phyloP scores from a whole-genome alignment of 2,888 invertebrate genomes.

The Hypercompe scribonia region DNA sequence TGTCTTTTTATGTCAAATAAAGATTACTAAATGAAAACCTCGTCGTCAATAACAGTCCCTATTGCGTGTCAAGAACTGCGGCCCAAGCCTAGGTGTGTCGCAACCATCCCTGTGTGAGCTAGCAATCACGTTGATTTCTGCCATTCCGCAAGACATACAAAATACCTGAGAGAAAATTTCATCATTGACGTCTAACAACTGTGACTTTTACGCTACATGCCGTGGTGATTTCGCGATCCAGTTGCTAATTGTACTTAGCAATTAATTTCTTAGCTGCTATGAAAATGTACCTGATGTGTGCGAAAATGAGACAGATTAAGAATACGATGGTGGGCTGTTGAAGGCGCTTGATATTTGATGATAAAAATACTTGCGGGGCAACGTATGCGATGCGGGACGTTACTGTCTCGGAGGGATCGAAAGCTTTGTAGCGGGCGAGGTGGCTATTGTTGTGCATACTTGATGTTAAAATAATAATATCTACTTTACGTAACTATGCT shows the following conservation, averaged over 20 bases:
- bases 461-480: too few species aligned
- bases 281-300: constrained; percentile 20
- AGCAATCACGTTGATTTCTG: constrained; percentile 54
- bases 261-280: constrained; percentile 29
- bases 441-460: too few species aligned
- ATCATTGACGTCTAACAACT: constrained; percentile 37
- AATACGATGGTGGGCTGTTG: too few species aligned
- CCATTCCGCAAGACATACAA: constrained; percentile 48
- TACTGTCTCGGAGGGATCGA: too few species aligned
- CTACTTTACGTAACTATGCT: too few species aligned
- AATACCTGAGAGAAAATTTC: constrained; percentile 58
- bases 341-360: too few species aligned
- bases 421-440: too few species aligned
- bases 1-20: not conserved
- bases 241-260: constrained; percentile 21
- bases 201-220: constrained; percentile 48
- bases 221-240: constrained; percentile 27
- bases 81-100: constrained; percentile 48
- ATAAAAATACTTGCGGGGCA: too few species aligned
- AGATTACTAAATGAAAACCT: not conserved
- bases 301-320: too few species aligned
- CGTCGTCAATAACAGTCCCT: constrained; percentile 17
- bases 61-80: constrained; percentile 50
- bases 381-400: too few species aligned
- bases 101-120: constrained; percentile 50